Conservation (phyloP, 92 coral and sea anemone genomes). For the Phenganax subtilis region DNA sequence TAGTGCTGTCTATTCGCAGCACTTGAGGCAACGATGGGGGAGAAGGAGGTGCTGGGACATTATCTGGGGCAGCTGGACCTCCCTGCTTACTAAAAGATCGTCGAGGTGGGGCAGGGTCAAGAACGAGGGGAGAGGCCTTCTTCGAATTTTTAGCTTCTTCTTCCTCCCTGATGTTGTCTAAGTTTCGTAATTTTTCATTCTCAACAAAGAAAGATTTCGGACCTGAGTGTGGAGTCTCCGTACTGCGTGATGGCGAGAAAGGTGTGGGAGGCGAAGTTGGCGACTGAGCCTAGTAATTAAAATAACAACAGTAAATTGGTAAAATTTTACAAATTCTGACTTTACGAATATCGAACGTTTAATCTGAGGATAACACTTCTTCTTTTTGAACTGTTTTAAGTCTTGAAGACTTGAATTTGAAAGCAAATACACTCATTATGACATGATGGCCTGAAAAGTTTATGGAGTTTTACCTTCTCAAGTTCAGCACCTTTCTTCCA, state of each 20-base stretch:
- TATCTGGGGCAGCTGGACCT: slow-evolving; percentile 51
- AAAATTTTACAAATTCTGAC: not conserved
- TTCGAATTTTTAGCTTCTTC: slow-evolving; percentile 6
- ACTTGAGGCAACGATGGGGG: slow-evolving; percentile 27
- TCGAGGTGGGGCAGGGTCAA: slow-evolving; percentile 33
- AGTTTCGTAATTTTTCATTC: slow-evolving; percentile 46
- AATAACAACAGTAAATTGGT: slow-evolving; percentile 12
- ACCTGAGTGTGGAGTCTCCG: slow-evolving; percentile 50
- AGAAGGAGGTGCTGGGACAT: slow-evolving; percentile 52
- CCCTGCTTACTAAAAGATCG: slow-evolving; percentile 42
- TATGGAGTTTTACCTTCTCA: slow-evolving; percentile 49
- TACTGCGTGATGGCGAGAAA: slow-evolving; percentile 48
- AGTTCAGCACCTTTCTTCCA: slow-evolving; percentile 85
- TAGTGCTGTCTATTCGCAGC: not conserved
- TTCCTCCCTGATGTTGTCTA: slow-evolving; percentile 52
- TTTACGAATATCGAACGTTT: too few species aligned
- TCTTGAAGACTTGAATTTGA: too few species aligned
- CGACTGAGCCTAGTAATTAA: not conserved
- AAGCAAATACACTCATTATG: too few species aligned
- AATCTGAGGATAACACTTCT: too few species aligned
- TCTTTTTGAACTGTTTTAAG: too few species aligned
- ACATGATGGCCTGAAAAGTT: too few species aligned
- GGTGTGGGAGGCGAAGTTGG: slow-evolving; percentile 81
- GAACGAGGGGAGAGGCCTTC: slow-evolving; percentile 10
- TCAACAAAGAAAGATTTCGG: slow-evolving; percentile 70